Conservation (phyloP, 2,888 invertebrate species). For the Folsomia manolachei region DNA sequence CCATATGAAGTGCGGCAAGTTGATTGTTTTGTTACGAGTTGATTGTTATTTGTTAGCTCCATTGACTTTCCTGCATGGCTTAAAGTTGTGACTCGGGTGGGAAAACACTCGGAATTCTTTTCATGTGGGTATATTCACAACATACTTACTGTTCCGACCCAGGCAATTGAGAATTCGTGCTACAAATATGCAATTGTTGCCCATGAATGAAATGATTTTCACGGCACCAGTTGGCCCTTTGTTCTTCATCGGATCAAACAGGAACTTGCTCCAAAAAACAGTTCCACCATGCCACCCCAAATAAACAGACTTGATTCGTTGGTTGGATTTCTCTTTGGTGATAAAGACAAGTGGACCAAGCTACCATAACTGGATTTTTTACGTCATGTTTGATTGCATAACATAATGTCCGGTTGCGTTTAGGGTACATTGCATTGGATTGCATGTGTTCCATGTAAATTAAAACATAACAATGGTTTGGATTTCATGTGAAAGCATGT, state of each 20-base stretch:
- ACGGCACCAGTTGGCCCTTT: neutral
- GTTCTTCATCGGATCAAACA: neutral
- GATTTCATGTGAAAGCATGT: neutral
- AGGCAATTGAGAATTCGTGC: neutral
- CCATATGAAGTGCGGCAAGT: constrained; percentile 14
- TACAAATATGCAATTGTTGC: constrained; percentile 14
- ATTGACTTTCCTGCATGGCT: too few relatives aligned
- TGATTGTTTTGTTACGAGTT: neutral
- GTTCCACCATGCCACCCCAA: neutral
- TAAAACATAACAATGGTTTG: neutral
- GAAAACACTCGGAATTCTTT: constrained; percentile 18
- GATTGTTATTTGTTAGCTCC: neutral
- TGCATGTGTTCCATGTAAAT: neutral
- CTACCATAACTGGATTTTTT: too few relatives aligned
- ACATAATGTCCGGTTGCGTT: neutral
- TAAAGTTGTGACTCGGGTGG: constrained; percentile 10
- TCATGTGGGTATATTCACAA: neutral
- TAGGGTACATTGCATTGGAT: neutral
- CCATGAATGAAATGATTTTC: constrained; percentile 5
- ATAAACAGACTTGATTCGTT: neutral
- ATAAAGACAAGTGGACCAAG: neutral
- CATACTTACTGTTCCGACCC: neutral
- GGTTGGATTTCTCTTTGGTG: too few relatives aligned
- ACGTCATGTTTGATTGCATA: neutral
- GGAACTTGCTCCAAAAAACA: neutral